Percentiles rank a stretch among this genome's conserved stretches.
Evolutionary conservation across 2,797 vertebrate genomes (phyloP).

Genomic region (Hyperoplus lanceolatus): DNA sequence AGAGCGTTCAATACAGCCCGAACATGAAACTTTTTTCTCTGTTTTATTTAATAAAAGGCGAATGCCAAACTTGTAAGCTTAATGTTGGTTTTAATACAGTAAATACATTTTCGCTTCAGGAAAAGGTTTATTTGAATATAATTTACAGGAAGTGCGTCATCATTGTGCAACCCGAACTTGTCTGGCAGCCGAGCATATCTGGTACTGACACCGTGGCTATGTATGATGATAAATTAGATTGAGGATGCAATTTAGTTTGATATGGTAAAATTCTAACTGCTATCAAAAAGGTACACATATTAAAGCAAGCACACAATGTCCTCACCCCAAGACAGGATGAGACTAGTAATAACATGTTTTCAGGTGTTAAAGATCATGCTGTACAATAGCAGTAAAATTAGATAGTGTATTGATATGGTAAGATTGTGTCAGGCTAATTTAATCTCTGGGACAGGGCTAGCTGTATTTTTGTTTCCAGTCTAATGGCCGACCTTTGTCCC

Average conservation of each 20-base stretch:
- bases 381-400: background rate
- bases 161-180: too few species aligned
- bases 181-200: too few species aligned
- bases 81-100: too few species aligned
- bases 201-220: too few species aligned
- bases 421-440: background rate
- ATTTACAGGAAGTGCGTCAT: too few species aligned
- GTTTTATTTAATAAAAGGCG: too few species aligned
- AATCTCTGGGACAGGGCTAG: background rate
- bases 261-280: background rate
- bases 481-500: conserved; percentile 66
- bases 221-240: background rate
- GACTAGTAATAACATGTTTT: background rate
- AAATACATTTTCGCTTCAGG: too few species aligned
- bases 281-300: conserved; percentile 3
- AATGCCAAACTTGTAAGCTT: too few species aligned
- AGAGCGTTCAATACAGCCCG: too few species aligned
- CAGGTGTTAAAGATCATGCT: background rate
- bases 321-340: conserved; percentile 6
- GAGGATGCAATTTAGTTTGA: background rate
- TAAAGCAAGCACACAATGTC: background rate
- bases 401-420: background rate
- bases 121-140: too few species aligned
- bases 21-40: too few species aligned
- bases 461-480: conserved; percentile 13